phyloP scores from a whole-genome alignment of 2,888 invertebrate genomes.

The Hirtodrosophila duncani region DNA sequence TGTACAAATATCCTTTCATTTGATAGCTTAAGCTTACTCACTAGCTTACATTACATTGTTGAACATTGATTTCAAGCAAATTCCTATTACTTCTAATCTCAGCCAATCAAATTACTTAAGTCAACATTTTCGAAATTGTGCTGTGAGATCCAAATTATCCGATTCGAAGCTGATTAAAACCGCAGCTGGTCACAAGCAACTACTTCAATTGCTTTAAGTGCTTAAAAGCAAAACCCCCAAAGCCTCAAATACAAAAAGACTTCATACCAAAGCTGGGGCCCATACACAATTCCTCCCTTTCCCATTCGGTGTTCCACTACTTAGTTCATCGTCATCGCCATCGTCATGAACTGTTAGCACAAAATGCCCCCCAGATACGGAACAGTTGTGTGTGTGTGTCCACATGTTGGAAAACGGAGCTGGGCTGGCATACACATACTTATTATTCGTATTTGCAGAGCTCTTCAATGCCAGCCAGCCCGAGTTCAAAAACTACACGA shows the following conservation, averaged over 20 bases:
- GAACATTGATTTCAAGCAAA: no score
- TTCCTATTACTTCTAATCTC: no score
- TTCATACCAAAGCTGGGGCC: no score
- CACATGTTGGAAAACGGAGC: slow-evolving; percentile 1
- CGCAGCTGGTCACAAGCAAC: no score
- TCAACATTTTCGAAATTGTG: no score
- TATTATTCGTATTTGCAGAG: slow-evolving; percentile 52
- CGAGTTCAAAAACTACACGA: slow-evolving; percentile 26
- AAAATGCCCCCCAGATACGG: slow-evolving; percentile 18
- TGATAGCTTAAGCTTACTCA: no score
- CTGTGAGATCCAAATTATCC: no score
- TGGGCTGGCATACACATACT: slow-evolving; percentile 10
- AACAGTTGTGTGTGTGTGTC: slow-evolving; percentile 25
- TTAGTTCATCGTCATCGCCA: neutral
- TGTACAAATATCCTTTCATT: no score
- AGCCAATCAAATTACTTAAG: no score
- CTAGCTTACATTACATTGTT: no score
- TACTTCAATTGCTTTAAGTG: slow-evolving; percentile 24
- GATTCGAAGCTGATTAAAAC: no score
- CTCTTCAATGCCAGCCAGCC: slow-evolving; percentile 47
- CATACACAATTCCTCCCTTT: no score
- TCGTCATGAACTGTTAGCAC: slow-evolving; percentile 1
- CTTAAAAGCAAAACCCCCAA: neutral
- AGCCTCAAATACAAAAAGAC: slow-evolving; percentile 7
- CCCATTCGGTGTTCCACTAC: slow-evolving; percentile 7